These are phyloP conservation scores for Chiridota heheva DNA, from an alignment of 35 echinoderm and acorn worm species.

Conservation along the genomic window DNA sequence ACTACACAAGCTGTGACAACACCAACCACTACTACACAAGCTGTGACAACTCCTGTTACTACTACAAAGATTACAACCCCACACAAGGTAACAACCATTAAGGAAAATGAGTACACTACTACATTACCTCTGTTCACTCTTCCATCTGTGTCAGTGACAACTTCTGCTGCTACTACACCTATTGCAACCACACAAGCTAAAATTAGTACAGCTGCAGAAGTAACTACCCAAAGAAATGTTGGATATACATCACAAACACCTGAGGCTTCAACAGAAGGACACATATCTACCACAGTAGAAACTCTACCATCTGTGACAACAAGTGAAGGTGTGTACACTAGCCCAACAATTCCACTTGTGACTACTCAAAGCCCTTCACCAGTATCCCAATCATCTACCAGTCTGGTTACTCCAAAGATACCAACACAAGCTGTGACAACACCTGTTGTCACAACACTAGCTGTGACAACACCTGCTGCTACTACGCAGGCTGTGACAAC, in stretches of 20 bases:
- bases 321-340: no score
- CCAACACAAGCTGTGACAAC: conserved; percentile 11
- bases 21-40: not conserved
- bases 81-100: no score
- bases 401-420: not conserved
- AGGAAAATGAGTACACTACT: no score
- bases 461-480: not conserved
- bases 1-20: not conserved
- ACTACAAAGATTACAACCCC: no score
- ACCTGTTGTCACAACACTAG: not conserved
- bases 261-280: not conserved
- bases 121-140: no score
- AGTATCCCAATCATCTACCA: no score
- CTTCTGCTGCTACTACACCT: not conserved
- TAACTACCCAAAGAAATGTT: conserved; percentile 1
- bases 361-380: no score
- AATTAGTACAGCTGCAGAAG: not conserved
- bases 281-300: no score
- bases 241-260: conserved; percentile 9
- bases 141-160: no score
- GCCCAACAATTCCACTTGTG: no score
- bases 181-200: not conserved
- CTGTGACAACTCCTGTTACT: conserved; percentile 25
- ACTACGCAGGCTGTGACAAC: not conserved
- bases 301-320: no score